Evolutionary conservation across 2,797 vertebrate genomes (phyloP).

Genomic region (Acanthopagrus latus): DNA sequence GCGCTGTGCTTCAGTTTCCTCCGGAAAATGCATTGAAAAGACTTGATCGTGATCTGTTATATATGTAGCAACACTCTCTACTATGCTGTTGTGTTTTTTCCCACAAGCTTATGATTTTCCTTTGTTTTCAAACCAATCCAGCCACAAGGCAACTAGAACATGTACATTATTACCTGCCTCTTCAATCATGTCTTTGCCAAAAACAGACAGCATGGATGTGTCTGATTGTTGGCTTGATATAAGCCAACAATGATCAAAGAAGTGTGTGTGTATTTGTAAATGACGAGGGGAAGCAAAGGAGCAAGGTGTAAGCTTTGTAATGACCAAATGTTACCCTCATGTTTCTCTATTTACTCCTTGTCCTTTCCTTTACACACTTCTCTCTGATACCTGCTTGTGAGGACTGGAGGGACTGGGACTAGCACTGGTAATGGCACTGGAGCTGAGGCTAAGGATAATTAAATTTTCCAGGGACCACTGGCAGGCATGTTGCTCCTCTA

Average conservation of each 20-base stretch:
- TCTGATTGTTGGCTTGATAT: conserved; percentile 7
- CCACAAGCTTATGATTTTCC: conserved; percentile 10
- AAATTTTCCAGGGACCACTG: conserved; percentile 78
- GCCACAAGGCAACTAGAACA: conserved; percentile 17
- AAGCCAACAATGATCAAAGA: conserved; percentile 19
- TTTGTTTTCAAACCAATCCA: conserved; percentile 37
- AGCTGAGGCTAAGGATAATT: conserved; percentile 76
- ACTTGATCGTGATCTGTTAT: conserved; percentile 10
- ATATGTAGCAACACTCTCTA: conserved; percentile 12
- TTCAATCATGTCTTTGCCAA: conserved; percentile 23
- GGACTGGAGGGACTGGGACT: conserved; percentile 30
- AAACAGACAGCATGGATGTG: conserved; percentile 22
- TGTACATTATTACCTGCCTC: conserved; percentile 32
- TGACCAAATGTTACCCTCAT: conserved; percentile 4
- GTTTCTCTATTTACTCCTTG: conserved; percentile 15
- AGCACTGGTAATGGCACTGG: conserved; percentile 35
- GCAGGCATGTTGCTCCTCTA: conserved; percentile 80
- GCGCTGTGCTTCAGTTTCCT: conserved; percentile 3
- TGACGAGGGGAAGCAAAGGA: conserved; percentile 16
- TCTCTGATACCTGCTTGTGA: conserved; percentile 16
- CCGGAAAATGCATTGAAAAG: not conserved
- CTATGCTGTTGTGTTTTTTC: conserved; percentile 20
- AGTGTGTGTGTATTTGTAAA: conserved; percentile 8
- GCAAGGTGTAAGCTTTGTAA: conserved; percentile 22
- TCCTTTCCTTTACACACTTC: conserved; percentile 1